A percentile compares a stretch with the other conserved stretches of the same genome.
Evolutionary conservation across 1,140 invertebrate species (phyloP).

Genomic region (Drosophila tsacasi): DNA sequence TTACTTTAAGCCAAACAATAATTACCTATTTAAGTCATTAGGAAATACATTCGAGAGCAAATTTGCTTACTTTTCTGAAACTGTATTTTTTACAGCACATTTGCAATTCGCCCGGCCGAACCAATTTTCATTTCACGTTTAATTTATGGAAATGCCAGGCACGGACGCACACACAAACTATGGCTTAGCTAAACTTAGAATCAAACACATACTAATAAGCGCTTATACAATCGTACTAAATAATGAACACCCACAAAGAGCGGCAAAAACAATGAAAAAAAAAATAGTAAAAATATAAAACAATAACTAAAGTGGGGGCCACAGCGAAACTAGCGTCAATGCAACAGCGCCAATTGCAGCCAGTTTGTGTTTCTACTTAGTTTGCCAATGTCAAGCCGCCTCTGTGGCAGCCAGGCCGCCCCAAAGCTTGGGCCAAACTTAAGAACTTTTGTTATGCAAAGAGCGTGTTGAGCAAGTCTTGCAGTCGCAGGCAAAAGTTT

Average conservation of each 20-base stretch:
- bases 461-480: constrained; percentile 41
- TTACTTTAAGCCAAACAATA: neutral
- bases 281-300: constrained; percentile 15
- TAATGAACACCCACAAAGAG: constrained; percentile 36
- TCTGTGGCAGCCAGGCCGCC: constrained; percentile 5
- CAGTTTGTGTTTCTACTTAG: constrained; percentile 15
- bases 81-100: neutral
- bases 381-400: constrained; percentile 69
- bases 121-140: constrained; percentile 45
- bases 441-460: constrained; percentile 81
- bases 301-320: constrained; percentile 32
- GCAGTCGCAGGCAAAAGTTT: constrained; percentile 49
- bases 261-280: neutral
- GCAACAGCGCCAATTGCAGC: constrained; percentile 58
- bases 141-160: constrained; percentile 31
- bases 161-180: constrained; percentile 5
- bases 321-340: constrained; percentile 43
- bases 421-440: constrained; percentile 39
- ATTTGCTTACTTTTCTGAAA: neutral
- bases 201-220: constrained; percentile 36
- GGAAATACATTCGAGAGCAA: neutral
- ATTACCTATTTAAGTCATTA: neutral
- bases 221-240: constrained; percentile 22
- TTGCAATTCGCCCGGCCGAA: constrained; percentile 1
- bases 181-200: constrained; percentile 36